Conservation (phyloP, 2,797 vertebrate species). For the Melanotaenia nigrans region DNA sequence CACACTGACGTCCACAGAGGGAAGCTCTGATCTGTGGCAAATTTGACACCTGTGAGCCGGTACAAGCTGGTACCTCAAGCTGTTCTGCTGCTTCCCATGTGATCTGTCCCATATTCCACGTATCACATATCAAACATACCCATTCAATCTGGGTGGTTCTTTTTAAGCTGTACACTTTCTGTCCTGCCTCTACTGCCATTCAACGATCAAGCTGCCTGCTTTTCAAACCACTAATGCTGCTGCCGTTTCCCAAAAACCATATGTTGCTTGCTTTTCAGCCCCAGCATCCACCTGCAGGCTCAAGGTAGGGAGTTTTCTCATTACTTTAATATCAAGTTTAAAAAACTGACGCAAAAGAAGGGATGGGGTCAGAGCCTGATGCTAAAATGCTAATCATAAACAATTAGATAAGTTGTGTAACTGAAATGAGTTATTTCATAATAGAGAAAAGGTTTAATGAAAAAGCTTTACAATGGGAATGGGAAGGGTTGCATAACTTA, state of each 20-base stretch:
- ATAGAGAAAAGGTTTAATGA: no score
- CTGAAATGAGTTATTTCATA: not conserved
- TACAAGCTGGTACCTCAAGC: not conserved
- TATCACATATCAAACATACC: not conserved
- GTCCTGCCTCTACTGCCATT: not conserved
- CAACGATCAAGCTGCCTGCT: not conserved
- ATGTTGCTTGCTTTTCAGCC: no score
- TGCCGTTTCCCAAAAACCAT: no score
- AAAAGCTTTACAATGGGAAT: no score
- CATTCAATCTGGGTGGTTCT: not conserved
- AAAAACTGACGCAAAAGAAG: not conserved
- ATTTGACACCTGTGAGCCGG: not conserved
- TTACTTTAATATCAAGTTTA: not conserved
- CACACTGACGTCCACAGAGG: not conserved
- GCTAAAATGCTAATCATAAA: not conserved
- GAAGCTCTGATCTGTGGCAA: no score
- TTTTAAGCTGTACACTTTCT: not conserved
- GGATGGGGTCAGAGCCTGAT: not conserved
- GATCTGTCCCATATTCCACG: not conserved
- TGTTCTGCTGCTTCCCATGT: not conserved
- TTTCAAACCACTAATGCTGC: not conserved
- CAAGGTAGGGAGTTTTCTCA: not conserved
- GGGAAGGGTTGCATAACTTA: no score
- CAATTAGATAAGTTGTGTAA: not conserved
- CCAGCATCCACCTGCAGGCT: not conserved